These are phyloP conservation scores for Emydoidea blandingii DNA, from an alignment of 2,797 vertebrate species.

Conservation along the genomic window DNA sequence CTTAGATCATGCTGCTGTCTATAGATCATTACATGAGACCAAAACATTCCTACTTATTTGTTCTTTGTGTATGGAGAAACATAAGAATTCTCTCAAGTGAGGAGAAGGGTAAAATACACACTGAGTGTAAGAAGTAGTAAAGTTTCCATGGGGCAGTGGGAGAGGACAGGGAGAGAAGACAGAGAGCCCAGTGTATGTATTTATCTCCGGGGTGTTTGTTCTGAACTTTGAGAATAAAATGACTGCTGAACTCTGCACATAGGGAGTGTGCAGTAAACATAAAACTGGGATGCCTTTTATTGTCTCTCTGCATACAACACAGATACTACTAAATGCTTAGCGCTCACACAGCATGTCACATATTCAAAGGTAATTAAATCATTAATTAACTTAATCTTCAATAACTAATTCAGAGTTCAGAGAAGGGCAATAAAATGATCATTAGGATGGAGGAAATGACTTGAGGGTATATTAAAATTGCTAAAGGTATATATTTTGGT, in stretches of 20 bases:
- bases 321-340: background rate
- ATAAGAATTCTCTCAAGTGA: background rate
- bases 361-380: background rate
- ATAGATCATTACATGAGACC: background rate
- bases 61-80: background rate
- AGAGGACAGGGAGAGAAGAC: background rate
- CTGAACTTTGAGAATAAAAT: background rate
- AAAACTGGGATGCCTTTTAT: background rate
- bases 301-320: background rate
- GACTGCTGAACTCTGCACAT: background rate
- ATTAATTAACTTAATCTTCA: background rate
- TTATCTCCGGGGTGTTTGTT: background rate
- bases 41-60: background rate
- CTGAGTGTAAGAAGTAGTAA: background rate
- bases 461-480: background rate
- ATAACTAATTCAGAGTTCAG: background rate
- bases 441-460: background rate
- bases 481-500: background rate
- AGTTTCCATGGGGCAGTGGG: background rate
- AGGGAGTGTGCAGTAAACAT: background rate
- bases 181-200: background rate
- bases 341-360: background rate
- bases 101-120: background rate
- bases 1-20: background rate
- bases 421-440: background rate